Base-by-base conservation (phyloP, 37 sponge, comb jelly and placozoan genomes). In the Corticium candelabrum region DNA sequence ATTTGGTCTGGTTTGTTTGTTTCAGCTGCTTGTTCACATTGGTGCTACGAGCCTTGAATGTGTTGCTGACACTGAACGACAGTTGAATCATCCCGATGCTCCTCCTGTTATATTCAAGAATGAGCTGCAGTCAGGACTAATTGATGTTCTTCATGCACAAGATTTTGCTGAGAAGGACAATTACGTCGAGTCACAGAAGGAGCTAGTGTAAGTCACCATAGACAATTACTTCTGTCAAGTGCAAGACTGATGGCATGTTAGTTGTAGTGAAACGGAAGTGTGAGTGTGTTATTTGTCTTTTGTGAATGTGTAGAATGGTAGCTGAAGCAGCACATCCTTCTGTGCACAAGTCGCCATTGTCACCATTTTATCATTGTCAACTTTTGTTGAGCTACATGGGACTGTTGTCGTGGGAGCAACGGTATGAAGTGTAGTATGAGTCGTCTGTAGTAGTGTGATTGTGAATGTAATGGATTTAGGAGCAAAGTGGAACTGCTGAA, bases 21-120 rank as follows among this genome's bases (percentile, higher is more conserved):
- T 50, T 75, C 73, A 92, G 93, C 68, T 92, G 37, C 77, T 92
- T 40, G 38, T 37, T 31, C 86, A 86, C 50, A 34, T 92, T 72
- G 87, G 82, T 38, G 68, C 21, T 35, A 89, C 90, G 37, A 92
- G 93, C 84, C 82, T 87, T 0, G 93, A 92, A 77, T 92, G 93
- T 40, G 21, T 4, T 91, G 37, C 68, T 81, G 41, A 76, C 37
- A 35, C 84, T 80, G 69, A 68, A 37, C 37, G 56, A 41, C 81
- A 76, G 36, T 81, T 88, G 37, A 81, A 72, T 39, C 75, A 76
- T 29, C 84, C 89, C 7, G 81, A 11, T 11, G 15, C 62, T 11
- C 82, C 0, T 84, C 83, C n/a, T 75, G 83, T 29, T 33, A 41
- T 2, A 30, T 35, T n/a, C 21, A 34, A 1, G 77, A 37, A 3